Percentiles rank a stretch among this genome's conserved stretches.
Evolutionary conservation across 2,113 vertebrate genomes (phyloP).

Genomic region (Myrmophylax atrothorax): DNA sequence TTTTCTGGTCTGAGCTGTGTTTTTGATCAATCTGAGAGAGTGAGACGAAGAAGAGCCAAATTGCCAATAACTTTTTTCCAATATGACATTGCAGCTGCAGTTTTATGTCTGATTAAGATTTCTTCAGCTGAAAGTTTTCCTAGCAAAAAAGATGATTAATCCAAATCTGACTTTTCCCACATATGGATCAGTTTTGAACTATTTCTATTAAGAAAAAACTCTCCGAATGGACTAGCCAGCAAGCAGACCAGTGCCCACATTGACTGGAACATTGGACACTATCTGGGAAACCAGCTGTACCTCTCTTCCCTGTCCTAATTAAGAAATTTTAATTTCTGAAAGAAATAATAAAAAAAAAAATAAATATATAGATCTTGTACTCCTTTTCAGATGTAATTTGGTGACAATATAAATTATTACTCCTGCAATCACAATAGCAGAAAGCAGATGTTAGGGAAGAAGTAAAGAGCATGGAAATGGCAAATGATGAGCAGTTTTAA

Average conservation of each 20-base stretch:
- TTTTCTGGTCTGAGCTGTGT: not conserved
- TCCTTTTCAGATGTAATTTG: not conserved
- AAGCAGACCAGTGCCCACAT: not conserved
- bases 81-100: not conserved
- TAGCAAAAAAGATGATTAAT: not conserved
- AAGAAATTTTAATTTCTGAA: not conserved
- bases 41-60: not conserved
- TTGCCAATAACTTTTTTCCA: not conserved
- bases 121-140: not conserved
- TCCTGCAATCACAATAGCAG: not conserved
- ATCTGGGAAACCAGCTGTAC: not conserved
- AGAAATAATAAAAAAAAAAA: not conserved
- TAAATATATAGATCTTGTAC: not conserved
- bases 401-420: not conserved
- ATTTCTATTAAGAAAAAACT: not conserved
- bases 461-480: not conserved
- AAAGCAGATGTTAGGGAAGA: not conserved
- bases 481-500: not conserved
- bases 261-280: not conserved
- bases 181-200: not conserved
- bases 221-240: not conserved
- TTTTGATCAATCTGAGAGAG: not conserved
- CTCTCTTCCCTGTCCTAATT: not conserved
- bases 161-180: not conserved
- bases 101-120: not conserved